These are phyloP conservation scores for Cotesia typhae DNA, from an alignment of 1,140 invertebrate species.

Conservation along the genomic window DNA sequence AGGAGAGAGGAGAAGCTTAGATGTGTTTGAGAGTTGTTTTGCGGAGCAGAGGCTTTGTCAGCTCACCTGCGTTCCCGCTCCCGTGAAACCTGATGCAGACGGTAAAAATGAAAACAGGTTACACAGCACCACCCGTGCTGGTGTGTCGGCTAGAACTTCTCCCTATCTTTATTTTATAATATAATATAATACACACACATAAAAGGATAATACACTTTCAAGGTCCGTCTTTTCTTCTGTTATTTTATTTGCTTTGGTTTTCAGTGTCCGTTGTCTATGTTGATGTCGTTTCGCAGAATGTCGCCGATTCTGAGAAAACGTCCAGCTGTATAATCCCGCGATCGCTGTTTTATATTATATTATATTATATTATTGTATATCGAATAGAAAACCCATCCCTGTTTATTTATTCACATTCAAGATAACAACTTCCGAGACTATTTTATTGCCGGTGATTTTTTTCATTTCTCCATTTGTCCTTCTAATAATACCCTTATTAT, in stretches of 20 bases:
- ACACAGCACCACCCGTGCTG: constrained; percentile 46
- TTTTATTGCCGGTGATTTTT: no score
- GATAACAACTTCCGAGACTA: no score
- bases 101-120: constrained; percentile 66
- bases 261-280: no score
- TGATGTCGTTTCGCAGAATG: constrained; percentile 14
- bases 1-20: constrained; percentile 39
- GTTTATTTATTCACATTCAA: no score
- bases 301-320: constrained; percentile 14
- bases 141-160: constrained; percentile 18
- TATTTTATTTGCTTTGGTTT: neutral
- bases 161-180: neutral
- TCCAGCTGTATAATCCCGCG: neutral
- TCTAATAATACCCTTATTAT: no score
- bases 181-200: constrained; percentile 1
- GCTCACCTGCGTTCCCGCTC: constrained; percentile 55
- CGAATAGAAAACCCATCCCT: no score
- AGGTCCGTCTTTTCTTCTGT: neutral
- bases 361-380: neutral
- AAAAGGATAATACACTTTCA: constrained; percentile 3
- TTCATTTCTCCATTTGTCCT: no score
- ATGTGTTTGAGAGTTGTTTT: constrained; percentile 35
- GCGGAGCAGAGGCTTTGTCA: constrained; percentile 43
- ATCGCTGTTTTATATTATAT: neutral
- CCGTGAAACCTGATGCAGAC: constrained; percentile 56